These are phyloP conservation scores for Sminthurides bifidus DNA, from an alignment of 1,140 invertebrate genomes.

Conservation along the genomic window DNA sequence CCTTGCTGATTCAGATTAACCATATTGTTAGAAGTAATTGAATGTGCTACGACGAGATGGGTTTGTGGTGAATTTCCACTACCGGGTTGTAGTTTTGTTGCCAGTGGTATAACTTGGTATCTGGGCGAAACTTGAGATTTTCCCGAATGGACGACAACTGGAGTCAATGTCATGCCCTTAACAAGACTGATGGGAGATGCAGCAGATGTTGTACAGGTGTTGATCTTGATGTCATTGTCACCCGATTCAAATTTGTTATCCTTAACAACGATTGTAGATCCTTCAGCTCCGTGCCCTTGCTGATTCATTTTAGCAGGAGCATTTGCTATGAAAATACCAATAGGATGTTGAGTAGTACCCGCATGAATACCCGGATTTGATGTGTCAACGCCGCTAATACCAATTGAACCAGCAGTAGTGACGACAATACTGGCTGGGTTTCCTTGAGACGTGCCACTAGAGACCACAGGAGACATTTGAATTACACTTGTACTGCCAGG, in stretches of 20 bases:
- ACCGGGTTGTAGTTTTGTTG: conserved; percentile 13
- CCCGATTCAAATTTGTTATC: background rate
- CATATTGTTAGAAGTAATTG: conserved; percentile 20
- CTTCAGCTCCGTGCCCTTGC: background rate
- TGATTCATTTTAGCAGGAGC: conserved; percentile 7
- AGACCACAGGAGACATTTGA: conserved; percentile 54
- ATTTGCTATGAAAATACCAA: conserved; percentile 21
- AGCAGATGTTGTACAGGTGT: conserved; percentile 1
- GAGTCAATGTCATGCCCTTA: conserved; percentile 26
- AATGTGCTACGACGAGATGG: conserved; percentile 26
- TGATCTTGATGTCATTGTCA: background rate
- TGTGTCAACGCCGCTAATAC: no score
- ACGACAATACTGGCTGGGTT: conserved; percentile 8
- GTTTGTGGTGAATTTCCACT: conserved; percentile 6
- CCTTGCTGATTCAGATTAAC: conserved; percentile 10
- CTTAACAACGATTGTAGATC: background rate
- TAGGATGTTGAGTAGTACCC: conserved; percentile 9
- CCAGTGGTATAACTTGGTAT: conserved; percentile 25
- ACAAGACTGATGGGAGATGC: conserved; percentile 15
- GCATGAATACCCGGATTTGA: conserved; percentile 2
- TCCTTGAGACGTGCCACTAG: conserved; percentile 2
- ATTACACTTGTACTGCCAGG: conserved; percentile 59
- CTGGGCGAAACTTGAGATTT: conserved; percentile 15
- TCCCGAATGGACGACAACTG: conserved; percentile 20
- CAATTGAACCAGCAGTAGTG: conserved; percentile 13